Conservation (phyloP, 2,113 vertebrate species). For the Bufo gargarizans region DNA sequence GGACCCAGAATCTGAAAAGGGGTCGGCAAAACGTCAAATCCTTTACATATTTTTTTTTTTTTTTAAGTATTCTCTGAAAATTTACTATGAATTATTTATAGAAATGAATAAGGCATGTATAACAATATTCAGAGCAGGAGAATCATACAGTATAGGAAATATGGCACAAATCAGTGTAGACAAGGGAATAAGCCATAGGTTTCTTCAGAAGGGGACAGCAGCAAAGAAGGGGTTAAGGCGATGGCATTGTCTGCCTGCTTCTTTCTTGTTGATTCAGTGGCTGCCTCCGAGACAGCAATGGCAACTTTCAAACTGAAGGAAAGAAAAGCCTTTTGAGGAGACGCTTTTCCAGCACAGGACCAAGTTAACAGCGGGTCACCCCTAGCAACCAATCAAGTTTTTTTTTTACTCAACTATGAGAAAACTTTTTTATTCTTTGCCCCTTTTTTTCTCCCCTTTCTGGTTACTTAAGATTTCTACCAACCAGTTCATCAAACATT, state of each 20-base stretch:
- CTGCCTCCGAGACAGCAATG: constrained; percentile 60
- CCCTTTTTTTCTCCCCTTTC: neutral
- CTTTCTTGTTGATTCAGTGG: constrained; percentile 58
- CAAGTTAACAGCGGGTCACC: constrained; percentile 66
- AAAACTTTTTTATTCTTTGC: constrained; percentile 59
- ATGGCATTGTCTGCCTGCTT: neutral
- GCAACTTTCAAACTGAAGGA: constrained; percentile 62
- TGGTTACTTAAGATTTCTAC: constrained; percentile 15
- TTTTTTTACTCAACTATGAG: constrained; percentile 62
- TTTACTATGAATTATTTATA: too few species aligned
- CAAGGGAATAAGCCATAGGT: neutral
- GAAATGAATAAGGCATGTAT: neutral
- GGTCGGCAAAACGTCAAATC: neutral
- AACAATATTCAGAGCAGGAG: neutral
- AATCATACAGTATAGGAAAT: neutral
- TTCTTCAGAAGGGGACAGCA: neutral
- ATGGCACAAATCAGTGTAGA: neutral
- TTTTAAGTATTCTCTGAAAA: too few species aligned
- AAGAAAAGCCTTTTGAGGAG: constrained; percentile 57
- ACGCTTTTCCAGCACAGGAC: constrained; percentile 61
- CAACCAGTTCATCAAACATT: too few species aligned
- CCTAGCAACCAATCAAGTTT: constrained; percentile 67
- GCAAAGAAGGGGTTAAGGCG: neutral
- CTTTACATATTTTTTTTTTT: too few species aligned
- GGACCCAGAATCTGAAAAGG: neutral